phyloP scores from a whole-genome alignment of 2,797 vertebrate genomes.

The Sphenodon punctatus region DNA sequence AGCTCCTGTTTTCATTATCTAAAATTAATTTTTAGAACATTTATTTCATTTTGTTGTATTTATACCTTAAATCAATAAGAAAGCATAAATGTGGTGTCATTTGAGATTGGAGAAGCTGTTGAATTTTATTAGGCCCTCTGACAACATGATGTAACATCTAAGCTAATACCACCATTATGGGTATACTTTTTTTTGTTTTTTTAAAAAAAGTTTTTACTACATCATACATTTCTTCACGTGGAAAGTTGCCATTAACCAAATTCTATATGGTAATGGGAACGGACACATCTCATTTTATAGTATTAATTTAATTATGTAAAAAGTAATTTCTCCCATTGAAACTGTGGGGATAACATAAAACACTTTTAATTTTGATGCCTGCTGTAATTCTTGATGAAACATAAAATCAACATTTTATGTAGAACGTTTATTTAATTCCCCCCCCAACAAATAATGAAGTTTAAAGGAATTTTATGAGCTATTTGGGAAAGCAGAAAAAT shows the following conservation, averaged over 20 bases:
- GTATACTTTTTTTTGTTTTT: constrained; percentile 12
- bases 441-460: constrained; percentile 12
- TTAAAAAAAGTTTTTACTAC: no score
- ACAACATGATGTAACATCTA: constrained; percentile 24
- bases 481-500: neutral
- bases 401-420: constrained; percentile 53
- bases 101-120: constrained; percentile 11
- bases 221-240: constrained; percentile 23
- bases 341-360: constrained; percentile 8
- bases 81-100: neutral
- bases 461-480: constrained; percentile 7
- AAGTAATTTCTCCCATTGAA: constrained; percentile 29
- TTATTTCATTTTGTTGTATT: constrained; percentile 39
- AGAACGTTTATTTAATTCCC: constrained; percentile 31
- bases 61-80: constrained; percentile 52
- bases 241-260: constrained; percentile 21
- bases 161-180: constrained; percentile 27
- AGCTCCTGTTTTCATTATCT: constrained; percentile 40
- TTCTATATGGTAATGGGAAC: constrained; percentile 13
- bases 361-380: constrained; percentile 55
- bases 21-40: constrained; percentile 26
- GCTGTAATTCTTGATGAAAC: constrained; percentile 48
- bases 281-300: constrained; percentile 39
- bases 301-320: constrained; percentile 47
- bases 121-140: constrained; percentile 38